Percentiles rank a stretch among this genome's conserved stretches.
Evolutionary conservation across 2,113 vertebrate genomes (phyloP).

Genomic region (Propithecus coquereli): DNA sequence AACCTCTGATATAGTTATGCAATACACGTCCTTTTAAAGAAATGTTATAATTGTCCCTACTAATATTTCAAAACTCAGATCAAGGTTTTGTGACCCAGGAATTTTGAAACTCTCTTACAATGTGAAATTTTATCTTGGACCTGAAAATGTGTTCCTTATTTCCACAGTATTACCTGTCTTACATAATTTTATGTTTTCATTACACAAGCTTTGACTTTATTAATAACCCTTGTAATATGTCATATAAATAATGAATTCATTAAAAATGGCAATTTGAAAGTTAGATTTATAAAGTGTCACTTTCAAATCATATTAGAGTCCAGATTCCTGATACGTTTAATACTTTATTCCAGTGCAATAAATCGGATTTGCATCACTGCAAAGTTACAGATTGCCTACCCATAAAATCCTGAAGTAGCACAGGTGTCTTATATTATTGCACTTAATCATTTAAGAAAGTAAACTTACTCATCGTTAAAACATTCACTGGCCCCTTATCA

Average conservation of each 20-base stretch:
- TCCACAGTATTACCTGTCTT: background rate
- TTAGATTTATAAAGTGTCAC: background rate
- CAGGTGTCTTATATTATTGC: background rate
- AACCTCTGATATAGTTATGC: background rate
- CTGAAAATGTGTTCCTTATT: background rate
- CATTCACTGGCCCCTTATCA: background rate
- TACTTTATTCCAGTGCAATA: background rate
- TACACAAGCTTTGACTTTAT: background rate
- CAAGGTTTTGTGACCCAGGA: background rate
- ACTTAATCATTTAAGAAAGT: background rate
- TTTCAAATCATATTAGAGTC: background rate
- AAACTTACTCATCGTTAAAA: background rate
- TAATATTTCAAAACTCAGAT: background rate
- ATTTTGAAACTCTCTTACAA: background rate
- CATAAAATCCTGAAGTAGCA: background rate
- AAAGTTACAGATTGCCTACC: background rate
- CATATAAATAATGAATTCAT: background rate
- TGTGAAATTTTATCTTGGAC: background rate
- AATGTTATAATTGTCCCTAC: background rate
- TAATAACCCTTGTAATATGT: background rate
- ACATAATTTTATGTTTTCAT: background rate
- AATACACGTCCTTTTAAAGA: background rate
- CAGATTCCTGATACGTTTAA: background rate
- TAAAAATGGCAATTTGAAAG: background rate
- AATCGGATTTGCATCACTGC: background rate